Conservation (phyloP, 2,888 invertebrate genomes). For the Coelopa pilipes region DNA sequence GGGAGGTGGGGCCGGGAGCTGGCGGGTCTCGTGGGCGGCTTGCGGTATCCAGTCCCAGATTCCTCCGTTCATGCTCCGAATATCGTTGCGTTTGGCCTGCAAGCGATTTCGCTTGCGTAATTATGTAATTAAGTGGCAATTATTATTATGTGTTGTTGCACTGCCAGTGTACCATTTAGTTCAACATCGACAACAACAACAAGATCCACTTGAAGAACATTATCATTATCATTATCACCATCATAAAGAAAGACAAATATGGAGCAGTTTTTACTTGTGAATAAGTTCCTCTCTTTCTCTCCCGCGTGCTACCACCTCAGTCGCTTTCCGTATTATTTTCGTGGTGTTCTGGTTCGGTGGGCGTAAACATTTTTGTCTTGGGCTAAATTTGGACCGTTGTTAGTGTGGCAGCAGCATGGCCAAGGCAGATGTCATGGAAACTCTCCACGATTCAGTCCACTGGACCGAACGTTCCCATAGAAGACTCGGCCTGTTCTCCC, state of each 20-base stretch:
- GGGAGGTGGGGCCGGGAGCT: not conserved
- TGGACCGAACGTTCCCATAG: no score
- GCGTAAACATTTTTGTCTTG: no score
- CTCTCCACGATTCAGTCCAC: no score
- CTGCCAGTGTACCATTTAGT: conserved; percentile 9
- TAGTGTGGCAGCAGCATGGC: no score
- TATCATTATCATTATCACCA: conserved; percentile 12
- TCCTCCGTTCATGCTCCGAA: conserved; percentile 17
- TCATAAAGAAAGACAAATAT: not conserved
- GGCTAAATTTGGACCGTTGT: no score
- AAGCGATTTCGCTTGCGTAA: not conserved
- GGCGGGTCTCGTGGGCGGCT: not conserved
- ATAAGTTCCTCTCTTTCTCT: no score
- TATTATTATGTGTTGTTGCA: conserved; percentile 15
- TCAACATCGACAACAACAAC: not conserved
- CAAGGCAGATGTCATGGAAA: no score
- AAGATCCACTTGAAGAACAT: not conserved
- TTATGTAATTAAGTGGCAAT: conserved; percentile 20
- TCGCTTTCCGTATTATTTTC: no score
- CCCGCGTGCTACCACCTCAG: no score
- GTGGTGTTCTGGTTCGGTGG: no score
- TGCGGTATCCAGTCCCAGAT: not conserved
- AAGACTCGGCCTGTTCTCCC: no score
- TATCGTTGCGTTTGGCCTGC: not conserved
- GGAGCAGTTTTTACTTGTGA: no score